phyloP scores from a whole-genome alignment of 2,797 vertebrate species.

The Poliocrania exsul region DNA sequence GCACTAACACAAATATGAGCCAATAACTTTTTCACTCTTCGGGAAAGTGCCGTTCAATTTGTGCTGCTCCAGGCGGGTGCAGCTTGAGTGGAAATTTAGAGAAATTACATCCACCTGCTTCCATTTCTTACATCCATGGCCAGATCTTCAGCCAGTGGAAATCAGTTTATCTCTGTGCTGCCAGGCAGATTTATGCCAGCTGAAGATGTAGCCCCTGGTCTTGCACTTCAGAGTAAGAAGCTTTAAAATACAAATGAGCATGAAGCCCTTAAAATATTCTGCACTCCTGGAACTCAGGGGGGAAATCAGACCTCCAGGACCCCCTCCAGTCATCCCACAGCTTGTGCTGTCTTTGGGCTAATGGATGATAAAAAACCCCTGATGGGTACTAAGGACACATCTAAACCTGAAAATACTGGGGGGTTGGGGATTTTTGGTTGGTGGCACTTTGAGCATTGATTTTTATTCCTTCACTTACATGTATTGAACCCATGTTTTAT shows the following conservation, averaged over 20 bases:
- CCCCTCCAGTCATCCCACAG: background rate
- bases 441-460: background rate
- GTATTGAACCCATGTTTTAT: background rate
- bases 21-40: conserved; percentile 72
- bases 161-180: conserved; percentile 43
- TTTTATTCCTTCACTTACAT: background rate
- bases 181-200: conserved; percentile 40
- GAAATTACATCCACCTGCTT: conserved; percentile 70
- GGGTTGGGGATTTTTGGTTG: background rate
- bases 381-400: too few relatives aligned
- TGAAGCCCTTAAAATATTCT: conserved; percentile 31
- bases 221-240: conserved; percentile 41
- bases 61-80: conserved; percentile 65
- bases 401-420: background rate
- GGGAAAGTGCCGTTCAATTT: conserved; percentile 69
- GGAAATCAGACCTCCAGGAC: background rate
- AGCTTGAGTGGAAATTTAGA: conserved; percentile 57
- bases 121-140: conserved; percentile 24
- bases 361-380: too few relatives aligned
- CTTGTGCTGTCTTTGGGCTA: background rate
- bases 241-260: conserved; percentile 73
- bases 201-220: conserved; percentile 41
- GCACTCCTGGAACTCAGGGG: background rate
- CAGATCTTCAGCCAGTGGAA: conserved; percentile 45
- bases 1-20: conserved; percentile 67